Conservation (phyloP, 2,888 invertebrate genomes). For the Conomelus anceps region DNA sequence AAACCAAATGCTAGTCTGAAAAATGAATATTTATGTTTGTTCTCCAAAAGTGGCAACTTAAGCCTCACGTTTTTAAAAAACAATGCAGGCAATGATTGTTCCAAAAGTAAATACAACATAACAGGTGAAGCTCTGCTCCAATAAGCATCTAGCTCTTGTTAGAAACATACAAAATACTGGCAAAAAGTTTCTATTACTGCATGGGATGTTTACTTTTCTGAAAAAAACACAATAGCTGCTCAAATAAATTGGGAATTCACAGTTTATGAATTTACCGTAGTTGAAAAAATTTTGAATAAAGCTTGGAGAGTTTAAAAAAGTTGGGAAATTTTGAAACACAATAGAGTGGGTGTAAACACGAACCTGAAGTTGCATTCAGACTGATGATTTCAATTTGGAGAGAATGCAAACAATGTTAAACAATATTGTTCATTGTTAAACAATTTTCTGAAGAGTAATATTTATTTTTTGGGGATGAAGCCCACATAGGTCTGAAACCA, state of each 20-base stretch:
- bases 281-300: neutral
- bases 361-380: no score
- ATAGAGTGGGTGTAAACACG: no score
- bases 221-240: neutral
- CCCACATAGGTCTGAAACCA: no score
- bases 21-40: no score
- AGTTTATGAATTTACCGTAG: neutral
- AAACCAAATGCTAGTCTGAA: no score
- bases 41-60: no score
- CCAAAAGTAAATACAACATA: neutral
- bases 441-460: no score
- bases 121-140: no score
- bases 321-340: neutral
- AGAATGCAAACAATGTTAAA: no score
- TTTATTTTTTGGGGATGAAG: no score
- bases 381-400: no score
- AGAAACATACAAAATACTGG: neutral
- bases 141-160: neutral
- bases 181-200: neutral
- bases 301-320: neutral
- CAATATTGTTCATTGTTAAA: no score
- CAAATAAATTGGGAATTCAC: neutral
- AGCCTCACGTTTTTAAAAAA: neutral
- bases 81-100: neutral
- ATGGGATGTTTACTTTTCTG: neutral